phyloP scores from a whole-genome alignment of 2,113 vertebrate species.

The Anser cygnoides region DNA sequence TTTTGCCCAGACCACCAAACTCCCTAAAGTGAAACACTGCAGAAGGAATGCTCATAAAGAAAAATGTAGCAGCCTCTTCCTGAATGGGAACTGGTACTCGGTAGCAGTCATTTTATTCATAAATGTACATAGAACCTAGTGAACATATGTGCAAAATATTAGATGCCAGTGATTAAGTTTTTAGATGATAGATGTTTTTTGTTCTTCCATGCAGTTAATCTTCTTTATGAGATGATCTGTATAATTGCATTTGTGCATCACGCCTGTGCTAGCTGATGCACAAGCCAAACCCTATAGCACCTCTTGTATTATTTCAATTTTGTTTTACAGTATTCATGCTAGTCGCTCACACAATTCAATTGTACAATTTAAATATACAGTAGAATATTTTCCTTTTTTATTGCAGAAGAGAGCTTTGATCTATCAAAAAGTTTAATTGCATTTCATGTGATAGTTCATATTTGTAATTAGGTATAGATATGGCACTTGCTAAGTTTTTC shows the following conservation, averaged over 20 bases:
- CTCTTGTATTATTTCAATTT: neutral
- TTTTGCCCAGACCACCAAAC: neutral
- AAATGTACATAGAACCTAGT: neutral
- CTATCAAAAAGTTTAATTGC: slow-evolving; percentile 72
- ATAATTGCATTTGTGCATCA: slow-evolving; percentile 50
- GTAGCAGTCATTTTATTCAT: neutral
- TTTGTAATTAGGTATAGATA: slow-evolving; percentile 63
- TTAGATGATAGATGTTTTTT: slow-evolving; percentile 40
- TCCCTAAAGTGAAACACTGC: neutral
- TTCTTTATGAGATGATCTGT: slow-evolving; percentile 21
- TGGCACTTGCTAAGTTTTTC: slow-evolving; percentile 37
- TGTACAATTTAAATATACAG: slow-evolving; percentile 46
- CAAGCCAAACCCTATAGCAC: neutral
- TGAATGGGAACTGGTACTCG: neutral
- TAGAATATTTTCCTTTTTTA: slow-evolving; percentile 41
- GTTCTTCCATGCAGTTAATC: slow-evolving; percentile 15
- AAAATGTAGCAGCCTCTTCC: neutral
- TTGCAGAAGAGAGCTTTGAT: slow-evolving; percentile 72
- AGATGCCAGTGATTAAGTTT: neutral
- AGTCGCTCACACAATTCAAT: slow-evolving; percentile 41
- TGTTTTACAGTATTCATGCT: neutral
- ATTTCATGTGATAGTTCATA: slow-evolving; percentile 67
- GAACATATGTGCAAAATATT: neutral
- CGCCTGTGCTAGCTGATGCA: neutral
- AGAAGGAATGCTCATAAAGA: neutral